Evolutionary conservation across 2,113 vertebrate species (phyloP).

Genomic region (Zosterops borbonicus): DNA sequence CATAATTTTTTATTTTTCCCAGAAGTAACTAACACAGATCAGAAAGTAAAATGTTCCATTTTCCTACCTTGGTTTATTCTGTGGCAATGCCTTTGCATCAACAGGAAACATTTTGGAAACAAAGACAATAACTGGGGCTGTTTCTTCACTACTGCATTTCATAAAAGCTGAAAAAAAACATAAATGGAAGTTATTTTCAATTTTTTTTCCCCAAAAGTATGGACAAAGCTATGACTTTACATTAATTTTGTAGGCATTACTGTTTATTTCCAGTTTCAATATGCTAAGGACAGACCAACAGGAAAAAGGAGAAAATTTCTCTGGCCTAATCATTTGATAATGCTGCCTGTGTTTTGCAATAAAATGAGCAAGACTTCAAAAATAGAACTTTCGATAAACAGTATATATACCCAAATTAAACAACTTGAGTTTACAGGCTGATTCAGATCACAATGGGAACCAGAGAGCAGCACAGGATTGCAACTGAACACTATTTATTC

Average conservation of each 20-base stretch:
- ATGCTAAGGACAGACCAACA: neutral
- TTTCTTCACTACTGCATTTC: slow-evolving; percentile 83
- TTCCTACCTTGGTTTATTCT: slow-evolving; percentile 89
- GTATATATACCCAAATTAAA: neutral
- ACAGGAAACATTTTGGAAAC: slow-evolving; percentile 98
- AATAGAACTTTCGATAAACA: neutral
- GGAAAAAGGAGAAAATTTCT: neutral
- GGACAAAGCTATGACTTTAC: neutral
- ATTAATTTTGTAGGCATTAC: neutral
- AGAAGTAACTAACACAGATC: neutral
- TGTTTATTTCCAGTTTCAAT: neutral
- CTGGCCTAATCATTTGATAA: neutral
- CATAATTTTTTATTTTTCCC: neutral
- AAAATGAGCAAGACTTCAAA: neutral
- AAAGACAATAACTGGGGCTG: slow-evolving; percentile 88
- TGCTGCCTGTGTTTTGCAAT: neutral
- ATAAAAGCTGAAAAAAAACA: slow-evolving; percentile 83
- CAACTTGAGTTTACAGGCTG: neutral
- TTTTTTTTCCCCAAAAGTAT: neutral
- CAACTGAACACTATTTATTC: neutral
- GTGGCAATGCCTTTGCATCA: slow-evolving; percentile 84
- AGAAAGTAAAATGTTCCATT: neutral
- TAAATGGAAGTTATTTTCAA: neutral
- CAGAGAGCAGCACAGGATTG: neutral
- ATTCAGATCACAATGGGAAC: neutral